These are phyloP conservation scores for Ochropleura plecta DNA, from an alignment of 2,888 invertebrate species.

Conservation along the genomic window DNA sequence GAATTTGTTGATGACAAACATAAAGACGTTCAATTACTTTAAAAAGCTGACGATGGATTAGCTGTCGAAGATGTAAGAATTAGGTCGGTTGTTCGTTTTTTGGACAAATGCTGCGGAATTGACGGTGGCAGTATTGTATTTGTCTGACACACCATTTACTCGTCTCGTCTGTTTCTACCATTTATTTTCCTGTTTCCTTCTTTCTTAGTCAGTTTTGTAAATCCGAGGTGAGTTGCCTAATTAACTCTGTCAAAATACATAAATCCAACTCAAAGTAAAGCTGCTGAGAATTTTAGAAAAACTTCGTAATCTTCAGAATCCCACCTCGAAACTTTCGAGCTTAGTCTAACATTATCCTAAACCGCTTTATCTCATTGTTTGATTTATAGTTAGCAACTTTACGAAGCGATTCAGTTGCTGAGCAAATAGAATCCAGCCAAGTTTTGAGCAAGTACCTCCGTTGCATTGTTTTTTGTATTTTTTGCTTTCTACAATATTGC, in stretches of 20 bases:
- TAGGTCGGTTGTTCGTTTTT: conserved; percentile 60
- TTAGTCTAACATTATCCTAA: conserved; percentile 62
- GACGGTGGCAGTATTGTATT: conserved; percentile 44
- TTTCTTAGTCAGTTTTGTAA: neutral
- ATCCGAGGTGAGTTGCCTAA: conserved; percentile 1
- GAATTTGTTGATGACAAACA: conserved; percentile 66
- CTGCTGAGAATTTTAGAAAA: conserved; percentile 43
- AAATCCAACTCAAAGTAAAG: conserved; percentile 16
- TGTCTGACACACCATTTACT: conserved; percentile 37
- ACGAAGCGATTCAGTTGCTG: conserved; percentile 53
- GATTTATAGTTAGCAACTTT: conserved; percentile 64
- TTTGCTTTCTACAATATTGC: conserved; percentile 3
- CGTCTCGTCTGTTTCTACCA: neutral
- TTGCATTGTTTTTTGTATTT: conserved; percentile 34
- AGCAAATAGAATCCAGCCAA: conserved; percentile 51
- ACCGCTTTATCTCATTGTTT: conserved; percentile 66
- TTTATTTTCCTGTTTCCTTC: neutral
- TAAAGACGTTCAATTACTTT: conserved; percentile 70
- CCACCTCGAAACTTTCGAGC: conserved; percentile 51
- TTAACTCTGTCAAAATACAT: conserved; percentile 32
- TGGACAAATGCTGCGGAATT: conserved; percentile 58
- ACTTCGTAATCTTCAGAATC: conserved; percentile 52
- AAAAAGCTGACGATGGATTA: conserved; percentile 66
- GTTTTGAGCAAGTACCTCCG: conserved; percentile 28
- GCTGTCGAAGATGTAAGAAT: conserved; percentile 61